Evolutionary conservation across 1,140 invertebrate species (phyloP), one percentile per base, ranked within the genome.

Genomic region (Sinella curviseta): DNA sequence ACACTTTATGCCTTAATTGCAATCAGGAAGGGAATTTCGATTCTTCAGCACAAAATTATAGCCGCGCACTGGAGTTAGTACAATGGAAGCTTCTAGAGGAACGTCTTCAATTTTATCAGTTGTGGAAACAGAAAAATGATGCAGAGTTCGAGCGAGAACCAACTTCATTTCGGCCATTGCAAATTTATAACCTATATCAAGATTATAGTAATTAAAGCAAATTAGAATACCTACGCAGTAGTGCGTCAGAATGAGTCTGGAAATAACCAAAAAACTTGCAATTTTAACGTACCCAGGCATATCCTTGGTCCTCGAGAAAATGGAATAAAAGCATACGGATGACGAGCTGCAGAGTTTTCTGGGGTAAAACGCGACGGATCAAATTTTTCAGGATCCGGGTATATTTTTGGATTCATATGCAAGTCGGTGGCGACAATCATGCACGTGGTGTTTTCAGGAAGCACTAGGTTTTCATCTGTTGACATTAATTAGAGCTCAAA

Each of bases 81-180:
- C 26, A 30, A 70, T 70, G 12, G 65, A 70, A 3, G 12, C 30
- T 31, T 70, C 65, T 30, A 70, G n/a, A 14, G 65, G 65, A 2
- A 70, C 65, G n/a, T 70, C 28, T 14, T 70, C 65, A 12, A 70
- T 31, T 33, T 70, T 70, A 33, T 70, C 65, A 12, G 65, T 70
- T 31, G 65, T 70, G 26, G 26, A 31, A 16, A 70, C 30, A 14
- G 30, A 31, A 30, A 70, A 90, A 39, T 86, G 84, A 1, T 88
- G 86, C 1, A 90, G 85, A 24, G 90, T 83, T 16, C 85, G 85
- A 0, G 88, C 86, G 34, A 90, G 39, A 1, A 91, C 84, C 0
- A 88, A 87, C 85, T 92, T 92, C 84, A 89, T 88, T 81, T 91
- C 90, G 85, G 90, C 86, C 84, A 89, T 85, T 3, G 91, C 91